phyloP scores from a whole-genome alignment of 2,888 invertebrate genomes.

The Venustoraphidia nigricollis region DNA sequence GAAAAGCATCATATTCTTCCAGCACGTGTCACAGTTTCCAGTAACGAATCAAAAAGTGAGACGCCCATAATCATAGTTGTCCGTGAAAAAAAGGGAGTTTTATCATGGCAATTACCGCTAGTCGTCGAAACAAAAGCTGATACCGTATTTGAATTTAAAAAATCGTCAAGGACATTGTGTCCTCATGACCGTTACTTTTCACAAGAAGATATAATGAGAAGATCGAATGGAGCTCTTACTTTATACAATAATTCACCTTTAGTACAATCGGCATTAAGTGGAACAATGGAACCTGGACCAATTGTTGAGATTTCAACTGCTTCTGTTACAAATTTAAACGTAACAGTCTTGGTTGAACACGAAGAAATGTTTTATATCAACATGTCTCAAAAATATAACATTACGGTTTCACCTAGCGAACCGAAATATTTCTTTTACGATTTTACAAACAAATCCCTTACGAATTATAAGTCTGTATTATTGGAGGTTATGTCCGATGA shows the following conservation, averaged over 20 bases:
- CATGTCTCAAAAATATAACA: constrained; percentile 25
- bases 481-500: constrained; percentile 45
- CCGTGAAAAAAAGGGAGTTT: constrained; percentile 53
- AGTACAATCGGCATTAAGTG: too few relatives aligned
- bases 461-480: constrained; percentile 30
- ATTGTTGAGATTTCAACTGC: constrained; percentile 33
- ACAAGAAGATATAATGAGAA: too few relatives aligned
- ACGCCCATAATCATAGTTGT: constrained; percentile 59
- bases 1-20: constrained; percentile 26
- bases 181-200: constrained; percentile 27
- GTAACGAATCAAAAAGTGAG: constrained; percentile 33
- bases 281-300: neutral
- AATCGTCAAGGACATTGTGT: constrained; percentile 44
- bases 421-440: constrained; percentile 39
- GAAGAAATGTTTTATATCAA: constrained; percentile 42
- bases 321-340: constrained; percentile 36
- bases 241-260: too few relatives aligned
- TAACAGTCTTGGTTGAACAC: constrained; percentile 39
- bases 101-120: constrained; percentile 68
- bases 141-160: constrained; percentile 30
- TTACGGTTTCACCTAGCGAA: constrained; percentile 31
- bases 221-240: too few relatives aligned
- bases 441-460: constrained; percentile 19
- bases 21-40: constrained; percentile 31
- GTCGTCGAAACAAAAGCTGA: constrained; percentile 31